Evolutionary conservation across 53 echinoderm and acorn worm genomes (phyloP).

Genomic region (Luidia sarsii): DNA sequence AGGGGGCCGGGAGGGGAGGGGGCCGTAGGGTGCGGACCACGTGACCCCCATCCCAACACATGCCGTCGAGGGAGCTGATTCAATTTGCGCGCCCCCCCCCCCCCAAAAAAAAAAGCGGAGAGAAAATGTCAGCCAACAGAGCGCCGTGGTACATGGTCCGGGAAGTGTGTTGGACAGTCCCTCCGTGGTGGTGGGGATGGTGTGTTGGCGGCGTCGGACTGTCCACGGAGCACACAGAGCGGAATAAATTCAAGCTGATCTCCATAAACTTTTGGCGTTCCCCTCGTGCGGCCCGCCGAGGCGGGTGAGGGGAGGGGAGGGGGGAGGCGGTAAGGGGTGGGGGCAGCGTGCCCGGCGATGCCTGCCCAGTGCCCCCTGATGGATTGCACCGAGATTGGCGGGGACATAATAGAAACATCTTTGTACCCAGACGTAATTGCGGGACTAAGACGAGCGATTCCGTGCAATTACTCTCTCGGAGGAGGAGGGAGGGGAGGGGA

Average conservation of each 20-base stretch:
- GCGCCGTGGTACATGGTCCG: neutral
- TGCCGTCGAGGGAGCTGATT: conserved; percentile 11
- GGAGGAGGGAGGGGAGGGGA: too few relatives aligned
- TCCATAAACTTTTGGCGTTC: neutral
- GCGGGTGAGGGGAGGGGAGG: too few relatives aligned
- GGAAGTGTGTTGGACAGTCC: conserved; percentile 22
- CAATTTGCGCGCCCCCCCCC: conserved; percentile 54
- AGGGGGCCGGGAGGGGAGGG: neutral
- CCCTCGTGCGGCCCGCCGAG: too few relatives aligned
- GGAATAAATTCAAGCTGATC: conserved; percentile 14
- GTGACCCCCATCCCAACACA: conserved; percentile 28
- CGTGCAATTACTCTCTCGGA: neutral
- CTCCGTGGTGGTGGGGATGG: conserved; percentile 6
- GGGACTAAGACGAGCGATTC: neutral
- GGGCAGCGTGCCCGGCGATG: too few relatives aligned
- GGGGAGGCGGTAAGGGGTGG: too few relatives aligned
- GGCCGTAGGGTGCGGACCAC: conserved; percentile 13
- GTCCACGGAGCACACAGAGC: neutral
- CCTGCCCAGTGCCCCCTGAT: too few relatives aligned
- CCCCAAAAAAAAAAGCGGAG: conserved; percentile 23
- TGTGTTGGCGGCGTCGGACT: conserved; percentile 35
- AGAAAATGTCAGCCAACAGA: neutral
- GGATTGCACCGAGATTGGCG: neutral
- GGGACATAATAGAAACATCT: neutral
- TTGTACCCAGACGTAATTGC: conserved; percentile 5